Evolutionary conservation across 2,797 vertebrate genomes (phyloP).

Genomic region (Telmatherina bonti): DNA sequence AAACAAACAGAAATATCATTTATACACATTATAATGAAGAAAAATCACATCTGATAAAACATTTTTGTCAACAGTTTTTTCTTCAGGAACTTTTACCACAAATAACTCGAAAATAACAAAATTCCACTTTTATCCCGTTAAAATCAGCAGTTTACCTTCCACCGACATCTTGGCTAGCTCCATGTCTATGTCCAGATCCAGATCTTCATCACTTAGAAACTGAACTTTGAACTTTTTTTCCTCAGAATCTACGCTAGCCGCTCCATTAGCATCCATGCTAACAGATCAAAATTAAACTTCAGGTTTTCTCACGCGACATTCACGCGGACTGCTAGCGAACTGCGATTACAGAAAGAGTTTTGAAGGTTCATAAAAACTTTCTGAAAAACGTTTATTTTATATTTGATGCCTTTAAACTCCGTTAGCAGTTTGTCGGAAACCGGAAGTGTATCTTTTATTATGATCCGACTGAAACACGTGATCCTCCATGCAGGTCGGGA

Average conservation of each 20-base stretch:
- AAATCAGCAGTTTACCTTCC: slow-evolving; percentile 29
- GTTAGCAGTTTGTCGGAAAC: too few relatives aligned
- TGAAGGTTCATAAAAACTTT: rapidly evolving
- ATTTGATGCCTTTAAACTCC: not conserved
- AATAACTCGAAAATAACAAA: not conserved
- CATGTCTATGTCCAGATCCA: slow-evolving; percentile 13
- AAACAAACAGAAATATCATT: too few relatives aligned
- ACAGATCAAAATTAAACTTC: not conserved
- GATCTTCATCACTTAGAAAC: rapidly evolving
- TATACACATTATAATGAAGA: too few relatives aligned
- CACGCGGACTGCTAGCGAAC: too few relatives aligned
- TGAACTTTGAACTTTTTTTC: not conserved
- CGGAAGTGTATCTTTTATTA: slow-evolving; percentile 17
- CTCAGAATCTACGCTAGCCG: not conserved
- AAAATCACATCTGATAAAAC: too few relatives aligned
- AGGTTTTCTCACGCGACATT: not conserved
- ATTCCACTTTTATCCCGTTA: not conserved
- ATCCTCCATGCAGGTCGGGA: not conserved
- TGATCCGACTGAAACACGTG: slow-evolving; percentile 30
- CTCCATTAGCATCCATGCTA: slow-evolving; percentile 46
- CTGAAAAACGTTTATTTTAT: rapidly evolving
- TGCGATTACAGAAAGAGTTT: too few relatives aligned
- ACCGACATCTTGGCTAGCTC: slow-evolving; percentile 8
- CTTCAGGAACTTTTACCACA: too few relatives aligned
- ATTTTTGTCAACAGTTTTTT: too few relatives aligned